These are phyloP conservation scores for Galerucella nymphaeae DNA, from an alignment of 2,888 invertebrate species.

Conservation along the genomic window DNA sequence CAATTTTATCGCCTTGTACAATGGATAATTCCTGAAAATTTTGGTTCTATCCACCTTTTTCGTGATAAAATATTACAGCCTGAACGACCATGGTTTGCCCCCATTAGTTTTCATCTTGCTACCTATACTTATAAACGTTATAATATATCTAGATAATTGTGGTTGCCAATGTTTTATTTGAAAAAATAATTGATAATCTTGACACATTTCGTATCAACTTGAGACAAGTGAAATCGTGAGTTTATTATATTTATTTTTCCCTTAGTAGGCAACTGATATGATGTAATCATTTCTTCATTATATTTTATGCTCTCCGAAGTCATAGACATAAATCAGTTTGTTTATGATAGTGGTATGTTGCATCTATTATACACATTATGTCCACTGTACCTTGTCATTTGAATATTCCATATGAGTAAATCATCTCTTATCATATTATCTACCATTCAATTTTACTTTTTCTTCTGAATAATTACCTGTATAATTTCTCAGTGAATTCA, in stretches of 20 bases:
- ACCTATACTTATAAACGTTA: too few species aligned
- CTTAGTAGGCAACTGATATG: constrained; percentile 5
- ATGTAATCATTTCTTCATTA: constrained; percentile 3
- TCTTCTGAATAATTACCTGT: constrained; percentile 17
- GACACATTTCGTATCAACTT: neutral
- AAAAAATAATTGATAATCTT: neutral
- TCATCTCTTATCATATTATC: constrained; percentile 24
- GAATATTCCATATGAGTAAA: constrained; percentile 22
- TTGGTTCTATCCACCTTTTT: too few species aligned
- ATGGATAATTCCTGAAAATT: too few species aligned
- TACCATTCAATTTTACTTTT: constrained; percentile 17
- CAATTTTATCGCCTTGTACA: too few species aligned
- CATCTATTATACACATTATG: constrained; percentile 24
- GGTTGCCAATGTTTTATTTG: too few species aligned
- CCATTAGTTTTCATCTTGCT: too few species aligned
- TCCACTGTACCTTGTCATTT: constrained; percentile 29
- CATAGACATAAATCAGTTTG: constrained; percentile 21
- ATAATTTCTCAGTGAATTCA: neutral
- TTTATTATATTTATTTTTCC: neutral
- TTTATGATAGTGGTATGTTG: constrained; percentile 12
- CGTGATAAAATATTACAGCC: too few species aligned
- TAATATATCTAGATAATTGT: too few species aligned
- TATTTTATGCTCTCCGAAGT: constrained; percentile 10
- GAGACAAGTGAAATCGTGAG: neutral
- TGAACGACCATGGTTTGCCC: too few species aligned